A percentile compares a stretch with the other conserved stretches of the same genome.
Evolutionary conservation across 2,888 invertebrate species (phyloP).

Genomic region (Ophonus ardosiacus): DNA sequence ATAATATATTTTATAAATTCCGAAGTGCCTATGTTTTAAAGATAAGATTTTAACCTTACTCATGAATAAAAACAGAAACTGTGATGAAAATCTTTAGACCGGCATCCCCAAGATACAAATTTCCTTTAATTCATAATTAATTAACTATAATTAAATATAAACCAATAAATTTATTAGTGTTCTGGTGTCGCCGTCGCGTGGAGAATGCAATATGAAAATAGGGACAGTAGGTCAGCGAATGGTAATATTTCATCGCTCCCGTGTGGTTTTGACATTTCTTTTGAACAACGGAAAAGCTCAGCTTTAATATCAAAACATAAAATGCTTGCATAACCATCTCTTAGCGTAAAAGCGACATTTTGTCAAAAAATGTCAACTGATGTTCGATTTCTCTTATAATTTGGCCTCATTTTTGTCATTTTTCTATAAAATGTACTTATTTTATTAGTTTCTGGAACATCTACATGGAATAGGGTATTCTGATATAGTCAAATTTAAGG

Average conservation of each 20-base stretch:
- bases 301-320: slow-evolving; percentile 45
- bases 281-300: slow-evolving; percentile 16
- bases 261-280: slow-evolving; percentile 60
- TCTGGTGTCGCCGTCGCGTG: background rate
- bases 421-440: too few species aligned
- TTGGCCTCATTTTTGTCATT: slow-evolving; percentile 7
- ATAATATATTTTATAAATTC: too few species aligned
- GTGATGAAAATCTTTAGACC: too few species aligned
- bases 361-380: slow-evolving; percentile 40
- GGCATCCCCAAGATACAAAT: too few species aligned
- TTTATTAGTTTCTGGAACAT: too few species aligned
- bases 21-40: too few species aligned
- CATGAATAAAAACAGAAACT: too few species aligned
- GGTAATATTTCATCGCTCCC: slow-evolving; percentile 55
- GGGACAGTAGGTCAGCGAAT: slow-evolving; percentile 50
- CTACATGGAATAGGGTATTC: too few species aligned
- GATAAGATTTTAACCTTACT: too few species aligned
- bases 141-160: background rate
- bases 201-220: slow-evolving; percentile 16
- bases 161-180: background rate
- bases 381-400: slow-evolving; percentile 22
- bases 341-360: slow-evolving; percentile 59
- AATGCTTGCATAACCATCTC: slow-evolving; percentile 38
- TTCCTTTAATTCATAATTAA: too few species aligned
- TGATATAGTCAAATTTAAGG: too few species aligned